Percentiles rank a stretch among this genome's conserved stretches.
Evolutionary conservation across 2,888 invertebrate species (phyloP).

Genomic region (Drosophila diplacantha): DNA sequence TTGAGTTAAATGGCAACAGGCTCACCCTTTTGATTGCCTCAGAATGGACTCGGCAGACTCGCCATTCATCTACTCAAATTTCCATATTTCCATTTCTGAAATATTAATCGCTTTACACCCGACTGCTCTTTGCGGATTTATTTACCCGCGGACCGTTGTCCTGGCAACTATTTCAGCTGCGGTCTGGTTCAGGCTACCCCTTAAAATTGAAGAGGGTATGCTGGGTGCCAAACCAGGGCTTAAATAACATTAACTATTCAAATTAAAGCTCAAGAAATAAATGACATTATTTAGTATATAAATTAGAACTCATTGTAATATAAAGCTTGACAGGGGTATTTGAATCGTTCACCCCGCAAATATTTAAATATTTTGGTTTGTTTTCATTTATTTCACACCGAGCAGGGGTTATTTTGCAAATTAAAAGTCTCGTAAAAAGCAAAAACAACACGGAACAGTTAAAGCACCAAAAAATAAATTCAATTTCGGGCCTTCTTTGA

Average conservation of each 20-base stretch:
- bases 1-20: conserved; percentile 4
- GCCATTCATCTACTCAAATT: conserved; percentile 9
- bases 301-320: too few relatives aligned
- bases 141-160: conserved; percentile 28
- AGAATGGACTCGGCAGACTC: conserved; percentile 4
- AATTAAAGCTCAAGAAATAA: neutral
- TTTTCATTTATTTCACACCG: too few relatives aligned
- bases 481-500: conserved; percentile 1
- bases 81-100: conserved; percentile 12
- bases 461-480: conserved; percentile 18
- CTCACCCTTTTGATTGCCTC: neutral
- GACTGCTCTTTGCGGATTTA: conserved; percentile 29
- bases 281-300: neutral
- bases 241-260: neutral
- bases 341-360: neutral
- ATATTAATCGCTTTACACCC: conserved; percentile 38
- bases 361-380: neutral
- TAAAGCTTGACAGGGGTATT: conserved; percentile 3
- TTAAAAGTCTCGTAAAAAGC: conserved; percentile 16
- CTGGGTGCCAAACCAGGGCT: neutral
- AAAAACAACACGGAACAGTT: conserved; percentile 6
- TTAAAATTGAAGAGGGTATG: neutral
- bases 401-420: too few relatives aligned
- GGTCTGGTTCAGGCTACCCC: conserved; percentile 6
- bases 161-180: conserved; percentile 24